Conservation (phyloP, 2,888 invertebrate genomes). For the Drosophila sordidapex region DNA sequence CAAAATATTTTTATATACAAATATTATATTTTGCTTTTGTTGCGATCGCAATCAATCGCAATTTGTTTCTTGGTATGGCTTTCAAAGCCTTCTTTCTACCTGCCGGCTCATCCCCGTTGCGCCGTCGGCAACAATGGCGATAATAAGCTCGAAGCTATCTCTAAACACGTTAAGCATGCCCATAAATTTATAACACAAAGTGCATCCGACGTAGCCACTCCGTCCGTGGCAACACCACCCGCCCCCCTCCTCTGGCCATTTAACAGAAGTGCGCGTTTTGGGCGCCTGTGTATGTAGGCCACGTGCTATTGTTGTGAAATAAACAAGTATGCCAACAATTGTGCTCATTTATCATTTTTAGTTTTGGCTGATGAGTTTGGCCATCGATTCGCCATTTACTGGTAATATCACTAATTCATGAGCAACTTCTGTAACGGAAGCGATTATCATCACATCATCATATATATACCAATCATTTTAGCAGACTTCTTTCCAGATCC, state of each 20-base stretch:
- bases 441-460: background rate
- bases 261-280: background rate
- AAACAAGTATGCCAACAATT: constrained; percentile 20
- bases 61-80: constrained; percentile 33
- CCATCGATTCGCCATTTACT: background rate
- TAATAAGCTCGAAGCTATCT: constrained; percentile 25
- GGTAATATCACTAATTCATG: background rate
- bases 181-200: constrained; percentile 64
- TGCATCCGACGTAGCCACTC: constrained; percentile 49
- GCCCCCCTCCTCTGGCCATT: background rate
- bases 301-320: constrained; percentile 26
- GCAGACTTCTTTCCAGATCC: background rate
- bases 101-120: background rate
- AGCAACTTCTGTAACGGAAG: background rate
- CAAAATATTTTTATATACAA: constrained; percentile 32
- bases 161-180: constrained; percentile 51
- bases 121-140: constrained; percentile 1
- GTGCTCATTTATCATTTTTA: constrained; percentile 12
- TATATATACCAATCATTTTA: background rate
- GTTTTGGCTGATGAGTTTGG: constrained; percentile 17
- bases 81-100: background rate
- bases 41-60: constrained; percentile 47
- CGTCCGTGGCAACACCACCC: background rate
- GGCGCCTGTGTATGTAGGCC: constrained; percentile 15
- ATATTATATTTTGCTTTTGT: constrained; percentile 50